phyloP scores from a whole-genome alignment of 2,113 vertebrate genomes.

The Hippocampus comes region DNA sequence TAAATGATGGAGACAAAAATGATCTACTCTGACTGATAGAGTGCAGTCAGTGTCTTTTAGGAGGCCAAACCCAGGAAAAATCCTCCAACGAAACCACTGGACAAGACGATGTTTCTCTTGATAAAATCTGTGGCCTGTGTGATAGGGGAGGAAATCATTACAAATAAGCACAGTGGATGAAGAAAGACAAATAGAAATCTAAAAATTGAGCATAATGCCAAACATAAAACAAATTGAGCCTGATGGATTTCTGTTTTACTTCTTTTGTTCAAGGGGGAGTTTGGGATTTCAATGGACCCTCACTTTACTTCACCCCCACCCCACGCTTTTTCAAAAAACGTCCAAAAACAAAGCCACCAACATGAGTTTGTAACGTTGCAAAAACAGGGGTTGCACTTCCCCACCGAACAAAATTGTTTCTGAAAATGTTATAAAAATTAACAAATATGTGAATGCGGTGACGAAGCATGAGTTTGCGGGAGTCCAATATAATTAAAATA shows the following conservation, averaged over 20 bases:
- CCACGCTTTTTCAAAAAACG: too few species aligned
- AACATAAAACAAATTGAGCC: background rate
- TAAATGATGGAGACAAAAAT: constrained; percentile 26
- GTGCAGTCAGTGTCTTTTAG: constrained; percentile 54
- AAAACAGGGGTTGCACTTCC: too few species aligned
- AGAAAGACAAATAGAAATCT: background rate
- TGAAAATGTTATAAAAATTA: too few species aligned
- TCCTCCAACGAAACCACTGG: constrained; percentile 93
- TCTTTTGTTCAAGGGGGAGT: too few species aligned
- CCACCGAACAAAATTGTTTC: too few species aligned
- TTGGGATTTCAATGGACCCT: too few species aligned
- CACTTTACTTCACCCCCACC: too few species aligned
- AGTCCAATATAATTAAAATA: too few species aligned
- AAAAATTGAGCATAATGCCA: background rate
- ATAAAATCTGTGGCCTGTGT: constrained; percentile 92
- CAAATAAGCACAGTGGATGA: background rate
- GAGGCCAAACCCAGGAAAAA: constrained; percentile 95
- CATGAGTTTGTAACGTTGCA: too few species aligned
- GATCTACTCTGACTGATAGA: constrained; percentile 28
- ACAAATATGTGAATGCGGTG: too few species aligned
- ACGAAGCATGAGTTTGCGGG: too few species aligned
- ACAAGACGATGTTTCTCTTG: constrained; percentile 94
- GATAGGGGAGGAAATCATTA: background rate
- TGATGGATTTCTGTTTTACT: background rate
- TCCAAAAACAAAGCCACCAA: too few species aligned